Percentiles rank a stretch among this genome's conserved stretches.
phyloP scores from a whole-genome alignment of 92 coral and sea anemone genomes.

The Parazoanthus swiftii region DNA sequence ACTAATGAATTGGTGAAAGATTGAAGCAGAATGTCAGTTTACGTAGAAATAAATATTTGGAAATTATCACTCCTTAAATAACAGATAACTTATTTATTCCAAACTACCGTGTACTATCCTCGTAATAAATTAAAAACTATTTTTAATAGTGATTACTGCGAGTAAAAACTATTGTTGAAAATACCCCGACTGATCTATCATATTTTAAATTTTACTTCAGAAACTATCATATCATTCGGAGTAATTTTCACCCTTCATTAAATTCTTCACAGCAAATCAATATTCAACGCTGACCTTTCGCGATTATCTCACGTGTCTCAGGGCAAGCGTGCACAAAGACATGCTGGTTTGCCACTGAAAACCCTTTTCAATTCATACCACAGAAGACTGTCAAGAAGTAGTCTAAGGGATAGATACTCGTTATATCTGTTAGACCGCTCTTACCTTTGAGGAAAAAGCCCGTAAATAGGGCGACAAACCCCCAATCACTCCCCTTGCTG shows the following conservation, averaged over 20 bases:
- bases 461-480: constrained; percentile 11
- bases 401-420: background rate
- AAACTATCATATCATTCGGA: background rate
- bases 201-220: background rate
- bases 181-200: background rate
- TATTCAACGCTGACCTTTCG: background rate
- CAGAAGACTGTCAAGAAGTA: background rate
- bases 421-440: background rate
- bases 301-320: background rate
- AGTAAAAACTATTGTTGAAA: no score
- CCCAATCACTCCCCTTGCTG: background rate
- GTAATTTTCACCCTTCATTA: no score
- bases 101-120: no score
- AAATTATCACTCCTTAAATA: no score
- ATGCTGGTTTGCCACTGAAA: background rate
- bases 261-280: background rate
- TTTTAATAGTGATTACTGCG: no score
- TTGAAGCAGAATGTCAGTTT: no score
- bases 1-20: no score
- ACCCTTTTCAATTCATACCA: background rate
- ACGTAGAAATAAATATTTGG: no score
- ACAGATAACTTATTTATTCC: no score
- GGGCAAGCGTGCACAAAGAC: constrained; percentile 6
- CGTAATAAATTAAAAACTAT: no score
- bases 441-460: constrained; percentile 24